Evolutionary conservation across 2,113 vertebrate genomes (phyloP).

Genomic region (Actinemys pallida): DNA sequence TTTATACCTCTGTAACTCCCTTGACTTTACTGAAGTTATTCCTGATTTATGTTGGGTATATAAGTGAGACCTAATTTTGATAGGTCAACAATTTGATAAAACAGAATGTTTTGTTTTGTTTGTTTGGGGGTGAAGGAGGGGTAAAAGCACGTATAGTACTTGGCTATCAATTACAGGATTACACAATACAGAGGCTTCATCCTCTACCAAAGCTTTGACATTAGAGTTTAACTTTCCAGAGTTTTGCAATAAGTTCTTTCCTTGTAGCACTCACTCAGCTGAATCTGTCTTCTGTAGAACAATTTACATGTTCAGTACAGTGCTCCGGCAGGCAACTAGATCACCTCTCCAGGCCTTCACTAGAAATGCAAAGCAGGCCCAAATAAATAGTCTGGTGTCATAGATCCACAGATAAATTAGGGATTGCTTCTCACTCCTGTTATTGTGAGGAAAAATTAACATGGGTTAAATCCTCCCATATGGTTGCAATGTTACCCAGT

Average conservation of each 20-base stretch:
- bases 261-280: rapidly evolving
- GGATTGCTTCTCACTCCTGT: background rate
- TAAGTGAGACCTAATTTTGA: background rate
- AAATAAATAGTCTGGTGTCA: background rate
- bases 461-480: background rate
- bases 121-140: background rate
- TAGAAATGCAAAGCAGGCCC: background rate
- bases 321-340: rapidly evolving
- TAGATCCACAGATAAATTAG: background rate
- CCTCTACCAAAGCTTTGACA: background rate
- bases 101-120: background rate
- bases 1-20: background rate
- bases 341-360: background rate
- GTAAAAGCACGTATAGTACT: background rate
- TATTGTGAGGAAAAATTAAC: background rate
- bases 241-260: background rate
- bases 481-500: background rate
- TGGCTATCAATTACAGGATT: rapidly evolving
- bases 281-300: rapidly evolving
- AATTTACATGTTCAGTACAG: rapidly evolving
- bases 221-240: background rate
- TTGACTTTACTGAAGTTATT: background rate
- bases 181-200: background rate
- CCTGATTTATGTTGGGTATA: background rate
- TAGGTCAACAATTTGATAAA: background rate